Evolutionary conservation across 2,888 invertebrate species (phyloP).

Genomic region (Cantharis lateralis): DNA sequence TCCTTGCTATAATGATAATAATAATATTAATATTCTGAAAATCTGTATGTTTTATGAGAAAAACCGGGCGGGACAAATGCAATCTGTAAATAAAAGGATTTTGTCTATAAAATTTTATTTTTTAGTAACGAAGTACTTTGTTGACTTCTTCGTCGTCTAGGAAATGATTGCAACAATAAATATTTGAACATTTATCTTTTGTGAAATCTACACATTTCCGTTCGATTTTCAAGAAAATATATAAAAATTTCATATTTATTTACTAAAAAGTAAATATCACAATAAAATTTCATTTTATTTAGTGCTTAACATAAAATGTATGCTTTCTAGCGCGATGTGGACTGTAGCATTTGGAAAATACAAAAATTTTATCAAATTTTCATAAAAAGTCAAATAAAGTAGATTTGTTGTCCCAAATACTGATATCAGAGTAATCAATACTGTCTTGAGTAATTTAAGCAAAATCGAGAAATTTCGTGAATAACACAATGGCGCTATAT

Average conservation of each 20-base stretch:
- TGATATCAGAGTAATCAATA: not conserved
- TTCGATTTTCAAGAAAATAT: not conserved
- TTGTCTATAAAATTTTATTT: not conserved
- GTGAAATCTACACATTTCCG: not conserved
- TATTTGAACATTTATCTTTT: not conserved
- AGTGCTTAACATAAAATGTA: not conserved
- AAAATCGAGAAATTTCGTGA: not conserved
- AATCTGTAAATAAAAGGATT: not conserved
- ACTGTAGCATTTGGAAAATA: not conserved
- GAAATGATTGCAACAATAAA: not conserved
- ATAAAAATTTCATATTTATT: not conserved
- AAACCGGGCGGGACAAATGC: not conserved
- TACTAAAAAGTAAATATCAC: not conserved
- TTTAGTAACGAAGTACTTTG: not conserved
- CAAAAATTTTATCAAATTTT: not conserved
- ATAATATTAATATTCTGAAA: not conserved
- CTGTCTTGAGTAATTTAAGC: not conserved
- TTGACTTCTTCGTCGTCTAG: not conserved
- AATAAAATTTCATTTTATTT: not conserved
- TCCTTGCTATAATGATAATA: not conserved
- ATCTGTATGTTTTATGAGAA: not conserved
- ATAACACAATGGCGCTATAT: not conserved
- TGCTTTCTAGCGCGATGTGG: not conserved
- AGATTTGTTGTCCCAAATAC: not conserved
- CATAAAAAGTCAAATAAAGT: not conserved